Conservation (phyloP, 2,797 vertebrate species). For the Dallia pectoralis region DNA sequence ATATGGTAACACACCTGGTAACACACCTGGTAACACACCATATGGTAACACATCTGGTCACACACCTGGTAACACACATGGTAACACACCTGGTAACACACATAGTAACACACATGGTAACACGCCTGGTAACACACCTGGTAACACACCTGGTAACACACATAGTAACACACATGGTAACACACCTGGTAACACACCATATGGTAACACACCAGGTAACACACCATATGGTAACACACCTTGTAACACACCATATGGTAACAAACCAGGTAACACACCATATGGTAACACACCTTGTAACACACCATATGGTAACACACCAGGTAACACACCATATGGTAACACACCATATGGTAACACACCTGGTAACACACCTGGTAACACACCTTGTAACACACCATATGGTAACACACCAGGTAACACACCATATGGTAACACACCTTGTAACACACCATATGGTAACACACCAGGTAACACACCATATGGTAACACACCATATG, state of each 20-base stretch:
- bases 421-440: conserved; percentile 28
- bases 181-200: too few species aligned
- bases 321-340: conserved; percentile 35
- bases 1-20: not conserved
- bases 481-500: conserved; percentile 39
- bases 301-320: too few species aligned
- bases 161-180: not conserved
- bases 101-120: not conserved
- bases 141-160: not conserved
- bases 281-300: conserved; percentile 17
- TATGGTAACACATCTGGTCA: not conserved
- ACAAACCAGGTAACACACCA: not conserved
- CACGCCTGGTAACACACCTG: not conserved
- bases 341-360: conserved; percentile 1
- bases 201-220: not conserved
- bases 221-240: too few species aligned
- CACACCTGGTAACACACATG: not conserved
- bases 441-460: conserved; percentile 2
- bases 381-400: conserved; percentile 39
- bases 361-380: conserved; percentile 61
- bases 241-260: not conserved
- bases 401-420: conserved; percentile 22
- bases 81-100: not conserved
- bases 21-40: not conserved
- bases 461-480: conserved; percentile 64